A percentile compares a stretch with the other conserved stretches of the same genome.
These are phyloP conservation scores for Zaprionus africanus DNA, from an alignment of 1,140 invertebrate genomes.

Conservation along the genomic window DNA sequence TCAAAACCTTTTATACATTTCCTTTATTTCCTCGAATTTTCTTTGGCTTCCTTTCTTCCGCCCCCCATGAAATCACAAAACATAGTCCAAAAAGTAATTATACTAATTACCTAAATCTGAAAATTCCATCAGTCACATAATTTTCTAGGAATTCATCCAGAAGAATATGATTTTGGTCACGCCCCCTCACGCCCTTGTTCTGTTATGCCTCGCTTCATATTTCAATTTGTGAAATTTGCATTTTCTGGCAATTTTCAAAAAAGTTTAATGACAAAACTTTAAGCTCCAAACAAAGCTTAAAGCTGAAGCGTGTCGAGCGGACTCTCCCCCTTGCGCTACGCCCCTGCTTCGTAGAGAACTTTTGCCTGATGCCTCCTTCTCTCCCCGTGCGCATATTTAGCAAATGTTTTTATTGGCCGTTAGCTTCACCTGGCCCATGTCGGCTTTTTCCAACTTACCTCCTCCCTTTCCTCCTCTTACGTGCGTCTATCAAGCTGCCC, in stretches of 20 bases:
- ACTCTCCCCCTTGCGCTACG: not conserved
- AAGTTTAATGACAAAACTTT: constrained; percentile 53
- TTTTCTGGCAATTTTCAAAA: constrained; percentile 34
- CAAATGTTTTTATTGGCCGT: constrained; percentile 78
- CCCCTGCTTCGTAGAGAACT: not conserved
- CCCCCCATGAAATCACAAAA: not conserved
- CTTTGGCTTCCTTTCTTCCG: not conserved
- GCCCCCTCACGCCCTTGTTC: not conserved
- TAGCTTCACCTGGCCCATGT: constrained; percentile 68
- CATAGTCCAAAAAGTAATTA: not conserved
- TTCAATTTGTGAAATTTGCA: constrained; percentile 49
- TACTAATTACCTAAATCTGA: constrained; percentile 19
- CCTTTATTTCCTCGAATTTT: not conserved
- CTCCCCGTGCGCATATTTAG: constrained; percentile 42
- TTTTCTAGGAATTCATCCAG: constrained; percentile 8
- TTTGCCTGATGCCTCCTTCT: not conserved
- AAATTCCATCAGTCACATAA: constrained; percentile 24
- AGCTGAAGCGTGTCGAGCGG: constrained; percentile 11
- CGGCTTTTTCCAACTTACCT: not conserved
- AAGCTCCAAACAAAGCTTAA: constrained; percentile 39
- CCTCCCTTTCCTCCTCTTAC: no score
- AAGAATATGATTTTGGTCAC: constrained; percentile 26
- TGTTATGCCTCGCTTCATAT: constrained; percentile 41
- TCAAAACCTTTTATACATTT: not conserved
- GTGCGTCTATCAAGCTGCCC: not conserved